Evolutionary conservation across 1,140 invertebrate genomes (phyloP).

Genomic region (Platyscapa corneri): DNA sequence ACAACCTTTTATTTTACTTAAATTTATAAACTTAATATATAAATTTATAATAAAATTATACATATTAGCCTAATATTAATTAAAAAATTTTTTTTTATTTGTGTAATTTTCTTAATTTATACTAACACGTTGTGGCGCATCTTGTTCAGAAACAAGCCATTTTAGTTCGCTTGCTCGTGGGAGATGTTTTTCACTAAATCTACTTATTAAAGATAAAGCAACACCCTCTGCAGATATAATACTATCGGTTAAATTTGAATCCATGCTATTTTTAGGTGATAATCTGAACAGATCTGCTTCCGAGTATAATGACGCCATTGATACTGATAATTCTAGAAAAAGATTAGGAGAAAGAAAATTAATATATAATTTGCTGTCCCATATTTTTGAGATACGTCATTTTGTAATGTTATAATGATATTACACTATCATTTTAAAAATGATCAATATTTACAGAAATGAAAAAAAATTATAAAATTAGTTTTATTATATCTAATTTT

Average conservation of each 20-base stretch:
- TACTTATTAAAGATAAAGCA: constrained; percentile 84
- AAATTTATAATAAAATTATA: no score
- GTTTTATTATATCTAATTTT: no score
- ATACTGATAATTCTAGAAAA: constrained; percentile 75
- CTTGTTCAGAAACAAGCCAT: constrained; percentile 88
- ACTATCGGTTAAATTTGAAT: constrained; percentile 68
- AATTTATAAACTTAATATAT: no score
- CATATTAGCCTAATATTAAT: no score
- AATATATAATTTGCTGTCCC: neutral
- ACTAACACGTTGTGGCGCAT: constrained; percentile 82
- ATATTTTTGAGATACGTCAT: neutral
- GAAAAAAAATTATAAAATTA: no score
- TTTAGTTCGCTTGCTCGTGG: constrained; percentile 87
- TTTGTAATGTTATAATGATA: no score
- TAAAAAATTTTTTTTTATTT: no score
- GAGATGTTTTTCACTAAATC: constrained; percentile 85
- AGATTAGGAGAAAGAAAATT: constrained; percentile 1
- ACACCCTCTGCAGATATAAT: constrained; percentile 84
- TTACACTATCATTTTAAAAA: no score
- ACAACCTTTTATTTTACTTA: no score
- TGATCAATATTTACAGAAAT: no score
- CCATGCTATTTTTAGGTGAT: constrained; percentile 57
- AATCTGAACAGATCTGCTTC: constrained; percentile 73
- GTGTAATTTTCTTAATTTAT: neutral
- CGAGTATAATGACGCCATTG: constrained; percentile 80